Evolutionary conservation across 2,797 vertebrate genomes (phyloP), one percentile per base, ranked within the genome.

Genomic region (Enteromius afrohamiltoni): DNA sequence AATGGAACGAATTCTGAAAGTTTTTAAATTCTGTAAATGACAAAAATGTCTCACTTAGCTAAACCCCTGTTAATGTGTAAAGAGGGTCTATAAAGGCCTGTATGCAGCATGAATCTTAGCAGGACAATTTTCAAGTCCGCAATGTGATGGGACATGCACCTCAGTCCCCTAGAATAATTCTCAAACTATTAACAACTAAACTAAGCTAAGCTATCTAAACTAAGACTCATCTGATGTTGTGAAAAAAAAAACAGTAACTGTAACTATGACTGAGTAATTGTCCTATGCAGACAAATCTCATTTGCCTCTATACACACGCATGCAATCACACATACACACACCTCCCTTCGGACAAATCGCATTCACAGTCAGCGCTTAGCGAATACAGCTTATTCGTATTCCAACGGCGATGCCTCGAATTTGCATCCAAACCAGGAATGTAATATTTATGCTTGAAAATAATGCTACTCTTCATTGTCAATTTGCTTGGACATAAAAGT

Each of bases 371-470:
- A 77, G 79, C 34, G 82, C 60, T 40, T 4, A 23, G 69, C 55
- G 86, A 86, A 90, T 79, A 69, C 74, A 47, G 82, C 83, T 83
- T 85, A 93, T 95, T 92, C 91, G 90, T 92, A 95, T 95, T 95
- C 93, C 51, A 81, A 82, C 65, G 68, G 90, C 40, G 84, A 89
- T 85, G 58, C 84, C 86, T 87, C 16, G 21, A 89, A 94, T 94
- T 93, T 94, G 92, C 94, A 94, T 93, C 89, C 90, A 94, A 95
- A 95, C 92, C 90, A 89, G 87, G 89, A 91, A 92, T 93, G 89
- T 93, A 94, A 93, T 93, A 95, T 94, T 91, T 92, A 93, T 93
- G 89, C 90, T 87, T 88, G 88, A 90, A 93, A 94, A 93, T 89
- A 91, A 94, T 89, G 93, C 88, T 85, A 70, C 90, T 93, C 88